phyloP scores from a whole-genome alignment of 2,797 vertebrate species.

The Tympanoctomys barrerae region DNA sequence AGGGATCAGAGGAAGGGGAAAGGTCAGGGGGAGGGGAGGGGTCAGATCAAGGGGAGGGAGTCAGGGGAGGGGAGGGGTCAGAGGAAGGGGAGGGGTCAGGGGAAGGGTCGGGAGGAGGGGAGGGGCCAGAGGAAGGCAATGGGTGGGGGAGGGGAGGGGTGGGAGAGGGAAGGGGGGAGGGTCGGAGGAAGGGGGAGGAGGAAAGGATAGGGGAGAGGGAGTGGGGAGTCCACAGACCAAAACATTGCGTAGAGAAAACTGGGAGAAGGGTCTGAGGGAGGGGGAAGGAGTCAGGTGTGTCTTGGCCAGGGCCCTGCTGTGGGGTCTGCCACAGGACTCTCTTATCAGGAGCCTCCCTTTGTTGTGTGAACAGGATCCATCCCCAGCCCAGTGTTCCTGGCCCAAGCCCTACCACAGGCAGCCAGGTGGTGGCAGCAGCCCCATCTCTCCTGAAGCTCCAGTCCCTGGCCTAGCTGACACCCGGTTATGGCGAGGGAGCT shows the following conservation, averaged over 20 bases:
- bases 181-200: too few relatives aligned
- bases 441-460: neutral
- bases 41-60: too few relatives aligned
- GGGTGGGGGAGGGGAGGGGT: too few relatives aligned
- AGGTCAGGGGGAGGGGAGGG: too few relatives aligned
- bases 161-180: too few relatives aligned
- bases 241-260: too few relatives aligned
- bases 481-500: neutral
- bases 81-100: neutral
- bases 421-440: neutral
- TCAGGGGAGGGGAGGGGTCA: neutral
- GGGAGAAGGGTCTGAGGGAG: neutral
- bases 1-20: neutral
- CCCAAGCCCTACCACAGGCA: neutral
- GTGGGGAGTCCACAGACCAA: neutral
- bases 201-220: too few relatives aligned
- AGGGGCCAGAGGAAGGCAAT: too few relatives aligned
- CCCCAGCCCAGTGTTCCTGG: neutral
- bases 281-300: neutral
- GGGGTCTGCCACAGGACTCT: neutral
- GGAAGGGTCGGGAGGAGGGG: too few relatives aligned
- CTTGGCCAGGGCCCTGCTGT: neutral
- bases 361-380: neutral
- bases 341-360: neutral
- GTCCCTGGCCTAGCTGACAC: too few relatives aligned